phyloP scores from a whole-genome alignment of 2,797 vertebrate genomes.

The Falco cherrug region DNA sequence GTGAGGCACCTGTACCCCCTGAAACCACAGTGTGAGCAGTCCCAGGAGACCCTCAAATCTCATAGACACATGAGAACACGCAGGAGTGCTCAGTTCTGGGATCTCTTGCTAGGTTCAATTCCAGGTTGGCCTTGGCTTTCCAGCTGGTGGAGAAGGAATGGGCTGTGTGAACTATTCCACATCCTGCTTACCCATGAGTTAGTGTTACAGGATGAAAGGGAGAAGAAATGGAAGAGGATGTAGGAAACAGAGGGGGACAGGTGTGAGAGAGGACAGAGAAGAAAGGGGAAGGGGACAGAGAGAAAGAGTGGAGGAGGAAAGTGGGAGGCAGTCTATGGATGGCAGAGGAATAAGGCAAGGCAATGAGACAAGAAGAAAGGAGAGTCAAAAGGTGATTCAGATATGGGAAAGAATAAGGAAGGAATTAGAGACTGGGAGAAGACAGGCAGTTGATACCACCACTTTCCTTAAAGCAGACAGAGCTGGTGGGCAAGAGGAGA shows the following conservation, averaged over 20 bases:
- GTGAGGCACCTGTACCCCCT: background rate
- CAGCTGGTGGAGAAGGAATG: background rate
- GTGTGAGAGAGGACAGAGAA: background rate
- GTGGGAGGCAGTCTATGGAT: background rate
- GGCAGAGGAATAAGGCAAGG: background rate
- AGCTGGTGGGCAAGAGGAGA: background rate
- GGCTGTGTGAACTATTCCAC: background rate
- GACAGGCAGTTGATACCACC: rapidly evolving
- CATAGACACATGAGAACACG: background rate
- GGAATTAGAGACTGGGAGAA: background rate
- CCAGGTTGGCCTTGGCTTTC: background rate
- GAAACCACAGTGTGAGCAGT: background rate
- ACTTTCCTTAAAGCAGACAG: background rate
- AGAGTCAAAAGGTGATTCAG: background rate
- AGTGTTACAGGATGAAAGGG: background rate
- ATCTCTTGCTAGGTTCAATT: background rate
- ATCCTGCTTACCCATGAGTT: background rate
- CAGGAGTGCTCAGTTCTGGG: background rate
- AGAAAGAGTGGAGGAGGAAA: background rate
- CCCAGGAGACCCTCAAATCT: background rate
- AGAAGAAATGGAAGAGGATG: background rate
- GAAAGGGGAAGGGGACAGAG: background rate
- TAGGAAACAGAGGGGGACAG: background rate
- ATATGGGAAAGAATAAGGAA: background rate
- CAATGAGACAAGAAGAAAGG: background rate